Percentiles rank a stretch among this genome's conserved stretches.
These are phyloP conservation scores for Erythrolamprus reginae DNA, from an alignment of 2,113 vertebrate genomes.

Conservation along the genomic window DNA sequence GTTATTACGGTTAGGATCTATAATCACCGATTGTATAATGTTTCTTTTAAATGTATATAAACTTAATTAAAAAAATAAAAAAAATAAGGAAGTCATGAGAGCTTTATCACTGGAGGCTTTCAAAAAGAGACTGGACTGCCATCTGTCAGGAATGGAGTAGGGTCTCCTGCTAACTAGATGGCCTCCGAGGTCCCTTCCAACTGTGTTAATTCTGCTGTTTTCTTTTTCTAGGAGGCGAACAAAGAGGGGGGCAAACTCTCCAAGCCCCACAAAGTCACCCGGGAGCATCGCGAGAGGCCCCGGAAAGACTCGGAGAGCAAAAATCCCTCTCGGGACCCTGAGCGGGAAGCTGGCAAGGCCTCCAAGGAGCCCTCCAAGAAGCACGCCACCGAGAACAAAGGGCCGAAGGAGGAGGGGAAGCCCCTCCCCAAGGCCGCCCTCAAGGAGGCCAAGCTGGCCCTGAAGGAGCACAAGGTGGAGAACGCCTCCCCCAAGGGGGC, in stretches of 20 bases:
- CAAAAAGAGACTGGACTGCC: background rate
- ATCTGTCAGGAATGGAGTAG: rapidly evolving
- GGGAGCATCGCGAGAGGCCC: constrained; percentile 92
- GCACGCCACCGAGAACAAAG: constrained; percentile 82
- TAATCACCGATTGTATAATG: too few species aligned
- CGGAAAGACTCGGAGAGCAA: constrained; percentile 97
- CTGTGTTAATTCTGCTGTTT: background rate
- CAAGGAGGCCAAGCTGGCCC: constrained; percentile 94
- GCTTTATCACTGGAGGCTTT: background rate
- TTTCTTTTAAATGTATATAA: too few species aligned
- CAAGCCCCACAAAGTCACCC: constrained; percentile 90
- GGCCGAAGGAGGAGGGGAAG: constrained; percentile 90
- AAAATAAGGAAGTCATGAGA: too few species aligned
- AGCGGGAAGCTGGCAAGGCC: constrained; percentile 77
- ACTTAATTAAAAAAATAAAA: too few species aligned
- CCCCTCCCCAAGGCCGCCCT: constrained; percentile 90
- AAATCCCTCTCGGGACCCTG: constrained; percentile 78
- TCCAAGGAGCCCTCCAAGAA: constrained; percentile 80
- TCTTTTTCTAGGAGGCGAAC: constrained; percentile 64
- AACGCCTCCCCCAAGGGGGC: constrained; percentile 91
- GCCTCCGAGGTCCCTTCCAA: background rate
- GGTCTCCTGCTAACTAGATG: background rate
- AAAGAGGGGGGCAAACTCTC: constrained; percentile 81
- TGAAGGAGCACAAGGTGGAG: constrained; percentile 95
- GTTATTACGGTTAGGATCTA: too few species aligned